These are phyloP conservation scores for Meleagris gallopavo DNA, from an alignment of 2,113 vertebrate species.

Conservation along the genomic window DNA sequence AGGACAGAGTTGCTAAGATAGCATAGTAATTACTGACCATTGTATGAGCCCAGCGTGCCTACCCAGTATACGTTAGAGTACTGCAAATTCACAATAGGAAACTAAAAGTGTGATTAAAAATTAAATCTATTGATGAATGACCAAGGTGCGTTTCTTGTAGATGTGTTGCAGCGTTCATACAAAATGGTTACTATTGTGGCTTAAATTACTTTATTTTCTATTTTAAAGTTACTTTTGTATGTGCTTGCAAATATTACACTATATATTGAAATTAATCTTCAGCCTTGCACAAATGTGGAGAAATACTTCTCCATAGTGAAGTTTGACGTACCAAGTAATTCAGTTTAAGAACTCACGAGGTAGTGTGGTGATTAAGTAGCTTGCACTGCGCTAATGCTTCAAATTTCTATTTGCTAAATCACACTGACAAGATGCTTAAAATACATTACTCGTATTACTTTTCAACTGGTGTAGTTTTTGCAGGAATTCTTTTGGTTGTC, in stretches of 20 bases:
- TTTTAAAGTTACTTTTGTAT: neutral
- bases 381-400: neutral
- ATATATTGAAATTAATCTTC: neutral
- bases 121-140: neutral
- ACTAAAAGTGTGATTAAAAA: neutral
- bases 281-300: neutral
- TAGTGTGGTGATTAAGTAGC: neutral
- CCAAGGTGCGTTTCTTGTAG: neutral
- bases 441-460: neutral
- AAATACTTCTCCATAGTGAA: accelerated
- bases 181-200: neutral
- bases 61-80: neutral
- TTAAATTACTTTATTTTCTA: neutral
- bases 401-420: neutral
- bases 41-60: neutral
- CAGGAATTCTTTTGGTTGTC: constrained; percentile 5
- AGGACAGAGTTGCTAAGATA: neutral
- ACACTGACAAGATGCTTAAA: neutral
- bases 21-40: neutral
- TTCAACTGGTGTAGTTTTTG: neutral
- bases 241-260: neutral
- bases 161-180: neutral
- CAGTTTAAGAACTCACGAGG: neutral
- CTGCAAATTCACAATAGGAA: neutral
- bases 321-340: neutral